phyloP scores from a whole-genome alignment of 1,140 invertebrate genomes.

The Trinorchestia longiramus region DNA sequence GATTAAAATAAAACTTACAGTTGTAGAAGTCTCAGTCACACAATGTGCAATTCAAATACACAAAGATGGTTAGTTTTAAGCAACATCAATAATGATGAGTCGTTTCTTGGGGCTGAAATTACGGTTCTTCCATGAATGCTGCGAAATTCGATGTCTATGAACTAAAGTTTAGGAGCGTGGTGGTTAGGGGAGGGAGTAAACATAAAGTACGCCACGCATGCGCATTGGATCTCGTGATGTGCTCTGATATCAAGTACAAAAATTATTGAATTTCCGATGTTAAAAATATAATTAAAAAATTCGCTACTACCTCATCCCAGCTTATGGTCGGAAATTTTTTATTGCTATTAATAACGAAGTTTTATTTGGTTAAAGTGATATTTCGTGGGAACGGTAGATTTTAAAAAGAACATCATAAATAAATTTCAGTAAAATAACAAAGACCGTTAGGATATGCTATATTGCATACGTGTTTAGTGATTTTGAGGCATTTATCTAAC shows the following conservation, averaged over 20 bases:
- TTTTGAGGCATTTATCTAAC: neutral
- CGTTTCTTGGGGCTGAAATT: neutral
- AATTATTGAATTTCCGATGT: neutral
- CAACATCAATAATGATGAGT: neutral
- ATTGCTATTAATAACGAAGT: neutral
- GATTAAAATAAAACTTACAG: neutral
- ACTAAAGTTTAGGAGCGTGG: too few relatives aligned
- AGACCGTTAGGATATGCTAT: neutral
- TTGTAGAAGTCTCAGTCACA: neutral
- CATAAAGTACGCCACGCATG: too few relatives aligned
- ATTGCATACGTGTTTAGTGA: neutral
- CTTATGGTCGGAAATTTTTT: neutral
- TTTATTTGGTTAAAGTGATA: neutral
- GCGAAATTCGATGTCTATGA: too few relatives aligned
- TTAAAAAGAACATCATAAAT: neutral
- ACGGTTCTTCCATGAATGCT: too few relatives aligned
- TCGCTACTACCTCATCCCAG: neutral
- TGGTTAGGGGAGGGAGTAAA: too few relatives aligned
- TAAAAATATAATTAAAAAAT: neutral
- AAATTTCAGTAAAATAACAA: neutral
- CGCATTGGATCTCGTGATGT: too few relatives aligned
- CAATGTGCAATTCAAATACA: neutral
- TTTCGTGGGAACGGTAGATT: neutral
- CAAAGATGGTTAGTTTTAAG: neutral
- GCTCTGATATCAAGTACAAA: neutral